Evolutionary conservation across 2,113 vertebrate species (phyloP).

Genomic region (Gracilinanus agilis): DNA sequence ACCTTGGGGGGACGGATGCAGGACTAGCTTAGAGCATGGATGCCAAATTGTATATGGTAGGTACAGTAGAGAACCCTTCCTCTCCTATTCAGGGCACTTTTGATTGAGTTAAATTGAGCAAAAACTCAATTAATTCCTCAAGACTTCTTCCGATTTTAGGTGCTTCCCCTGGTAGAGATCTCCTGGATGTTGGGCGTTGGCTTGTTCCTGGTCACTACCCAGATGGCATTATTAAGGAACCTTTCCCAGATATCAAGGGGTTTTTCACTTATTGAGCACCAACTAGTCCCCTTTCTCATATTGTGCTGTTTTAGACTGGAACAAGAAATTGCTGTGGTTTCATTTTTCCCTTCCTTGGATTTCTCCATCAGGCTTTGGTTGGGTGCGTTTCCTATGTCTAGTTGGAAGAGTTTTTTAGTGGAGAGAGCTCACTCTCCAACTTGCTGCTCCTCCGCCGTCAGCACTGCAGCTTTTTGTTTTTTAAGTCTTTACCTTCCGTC

Average conservation of each 20-base stretch:
- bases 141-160: too few relatives aligned
- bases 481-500: too few relatives aligned
- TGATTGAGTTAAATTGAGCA: not conserved
- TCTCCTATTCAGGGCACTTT: not conserved
- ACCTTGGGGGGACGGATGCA: not conserved
- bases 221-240: not conserved
- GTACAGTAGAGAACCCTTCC: not conserved
- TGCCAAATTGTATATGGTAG: not conserved
- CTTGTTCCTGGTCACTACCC: slow-evolving; percentile 8
- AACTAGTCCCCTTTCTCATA: not conserved
- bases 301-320: not conserved
- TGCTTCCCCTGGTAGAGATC: not conserved
- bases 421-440: not conserved
- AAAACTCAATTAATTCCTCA: not conserved
- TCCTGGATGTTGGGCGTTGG: not conserved
- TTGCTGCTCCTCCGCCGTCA: not conserved
- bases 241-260: slow-evolving; percentile 21
- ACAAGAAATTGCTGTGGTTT: not conserved
- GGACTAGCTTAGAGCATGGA: not conserved
- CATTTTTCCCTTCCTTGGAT: not conserved
- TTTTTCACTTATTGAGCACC: not conserved
- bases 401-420: not conserved
- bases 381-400: not conserved
- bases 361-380: not conserved
- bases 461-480: too few relatives aligned